A percentile compares a stretch with the other conserved stretches of the same genome.
phyloP scores from a whole-genome alignment of 1,140 invertebrate genomes.

The Leptinotarsa undecemlineata region DNA sequence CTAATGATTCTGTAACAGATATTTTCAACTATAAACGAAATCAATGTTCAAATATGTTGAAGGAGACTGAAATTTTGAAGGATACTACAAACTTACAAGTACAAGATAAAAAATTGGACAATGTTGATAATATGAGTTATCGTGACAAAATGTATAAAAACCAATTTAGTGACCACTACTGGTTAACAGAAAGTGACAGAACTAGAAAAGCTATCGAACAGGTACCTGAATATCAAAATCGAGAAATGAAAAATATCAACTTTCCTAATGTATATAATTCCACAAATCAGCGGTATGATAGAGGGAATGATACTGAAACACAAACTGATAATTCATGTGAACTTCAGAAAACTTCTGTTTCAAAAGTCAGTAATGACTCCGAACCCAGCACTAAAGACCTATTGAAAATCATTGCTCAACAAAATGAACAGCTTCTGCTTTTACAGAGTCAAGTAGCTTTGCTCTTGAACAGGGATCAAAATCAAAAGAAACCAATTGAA shows the following conservation, averaged over 20 bases:
- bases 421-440: slow-evolving; percentile 61
- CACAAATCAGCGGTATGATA: no score
- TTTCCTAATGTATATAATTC: no score
- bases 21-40: slow-evolving; percentile 43
- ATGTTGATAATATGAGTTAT: background rate
- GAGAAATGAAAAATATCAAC: no score
- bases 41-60: slow-evolving; percentile 6
- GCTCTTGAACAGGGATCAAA: slow-evolving; percentile 14
- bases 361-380: slow-evolving; percentile 44
- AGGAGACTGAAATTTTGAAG: background rate
- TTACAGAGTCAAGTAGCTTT: slow-evolving; percentile 57
- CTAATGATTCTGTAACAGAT: slow-evolving; percentile 41
- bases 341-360: no score
- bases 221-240: no score
- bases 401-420: slow-evolving; percentile 62
- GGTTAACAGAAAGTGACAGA: background rate
- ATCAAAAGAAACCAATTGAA: slow-evolving; percentile 37
- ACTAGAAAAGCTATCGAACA: no score
- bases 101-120: slow-evolving; percentile 2
- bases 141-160: no score
- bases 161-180: background rate
- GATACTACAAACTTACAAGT: background rate
- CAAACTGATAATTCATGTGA: no score
- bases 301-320: no score
- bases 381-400: slow-evolving; percentile 61